Percentiles rank a stretch among this genome's conserved stretches.
Conservation (phyloP, 2,797 vertebrate species). For the Adelosebastes latens region DNA sequence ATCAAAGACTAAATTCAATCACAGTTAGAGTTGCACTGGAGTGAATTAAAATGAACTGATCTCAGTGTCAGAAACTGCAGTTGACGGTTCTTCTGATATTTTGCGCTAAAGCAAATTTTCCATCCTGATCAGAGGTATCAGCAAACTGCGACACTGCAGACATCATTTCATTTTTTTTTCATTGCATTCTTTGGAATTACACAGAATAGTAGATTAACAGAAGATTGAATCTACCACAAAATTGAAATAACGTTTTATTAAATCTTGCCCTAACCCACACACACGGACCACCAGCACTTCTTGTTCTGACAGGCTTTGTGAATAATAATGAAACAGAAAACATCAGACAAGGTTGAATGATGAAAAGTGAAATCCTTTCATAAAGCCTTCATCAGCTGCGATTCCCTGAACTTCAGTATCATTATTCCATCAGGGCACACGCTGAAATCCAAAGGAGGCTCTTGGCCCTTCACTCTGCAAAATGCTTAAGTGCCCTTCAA, state of each 20-base stretch:
- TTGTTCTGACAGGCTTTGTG: constrained; percentile 45
- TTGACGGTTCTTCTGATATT: constrained; percentile 4
- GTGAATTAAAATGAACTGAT: constrained; percentile 28
- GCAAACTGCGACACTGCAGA: constrained; percentile 8
- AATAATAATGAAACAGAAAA: constrained; percentile 52
- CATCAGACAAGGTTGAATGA: constrained; percentile 41
- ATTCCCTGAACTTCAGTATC: constrained; percentile 7
- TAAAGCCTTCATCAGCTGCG: constrained; percentile 32
- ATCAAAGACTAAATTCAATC: constrained; percentile 38
- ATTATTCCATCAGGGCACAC: constrained; percentile 12
- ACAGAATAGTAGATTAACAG: constrained; percentile 50
- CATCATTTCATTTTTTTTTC: constrained; percentile 15
- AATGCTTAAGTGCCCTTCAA: background rate
- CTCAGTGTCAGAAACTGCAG: background rate
- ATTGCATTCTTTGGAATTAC: constrained; percentile 34
- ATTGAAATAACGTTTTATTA: constrained; percentile 42
- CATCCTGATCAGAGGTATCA: constrained; percentile 18
- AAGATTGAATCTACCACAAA: constrained; percentile 16
- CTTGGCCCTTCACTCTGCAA: background rate
- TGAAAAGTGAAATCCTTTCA: constrained; percentile 62
- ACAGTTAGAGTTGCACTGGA: background rate
- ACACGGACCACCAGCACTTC: constrained; percentile 47
- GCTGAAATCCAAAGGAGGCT: background rate
- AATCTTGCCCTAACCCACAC: constrained; percentile 2
- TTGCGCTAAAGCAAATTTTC: constrained; percentile 2